Conservation (phyloP, 2,113 vertebrate species). For the Phyllostomus hastatus region DNA sequence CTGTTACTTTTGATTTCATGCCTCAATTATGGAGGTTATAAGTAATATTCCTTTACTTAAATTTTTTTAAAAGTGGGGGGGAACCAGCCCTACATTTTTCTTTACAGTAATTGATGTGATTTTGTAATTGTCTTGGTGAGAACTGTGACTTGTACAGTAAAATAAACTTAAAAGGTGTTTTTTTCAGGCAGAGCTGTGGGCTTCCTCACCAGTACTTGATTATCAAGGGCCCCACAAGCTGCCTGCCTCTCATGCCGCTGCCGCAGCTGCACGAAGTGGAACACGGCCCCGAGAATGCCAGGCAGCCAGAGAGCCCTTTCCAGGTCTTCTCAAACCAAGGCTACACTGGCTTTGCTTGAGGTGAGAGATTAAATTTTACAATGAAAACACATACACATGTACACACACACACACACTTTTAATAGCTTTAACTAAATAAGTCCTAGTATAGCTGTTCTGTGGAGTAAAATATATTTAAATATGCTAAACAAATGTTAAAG, state of each 20-base stretch:
- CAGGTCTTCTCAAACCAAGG: background rate
- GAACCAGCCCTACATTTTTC: background rate
- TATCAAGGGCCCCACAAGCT: background rate
- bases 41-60: background rate
- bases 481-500: slow-evolving; percentile 43
- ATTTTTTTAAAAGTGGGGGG: background rate
- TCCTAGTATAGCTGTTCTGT: background rate
- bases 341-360: background rate
- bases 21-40: background rate
- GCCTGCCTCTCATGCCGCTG: background rate
- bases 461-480: slow-evolving; percentile 31
- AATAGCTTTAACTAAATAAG: background rate
- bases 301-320: background rate
- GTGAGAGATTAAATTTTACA: background rate
- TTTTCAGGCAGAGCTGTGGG: background rate
- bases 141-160: background rate
- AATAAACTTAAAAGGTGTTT: background rate
- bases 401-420: background rate
- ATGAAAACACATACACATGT: background rate
- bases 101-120: background rate
- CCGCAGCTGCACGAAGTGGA: background rate
- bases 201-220: background rate
- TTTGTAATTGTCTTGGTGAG: background rate
- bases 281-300: background rate
- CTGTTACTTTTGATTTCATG: background rate